Percentiles rank a stretch among this genome's conserved stretches.
Evolutionary conservation across 2,888 invertebrate species (phyloP).

Genomic region (Trissonchulus latispiculum): DNA sequence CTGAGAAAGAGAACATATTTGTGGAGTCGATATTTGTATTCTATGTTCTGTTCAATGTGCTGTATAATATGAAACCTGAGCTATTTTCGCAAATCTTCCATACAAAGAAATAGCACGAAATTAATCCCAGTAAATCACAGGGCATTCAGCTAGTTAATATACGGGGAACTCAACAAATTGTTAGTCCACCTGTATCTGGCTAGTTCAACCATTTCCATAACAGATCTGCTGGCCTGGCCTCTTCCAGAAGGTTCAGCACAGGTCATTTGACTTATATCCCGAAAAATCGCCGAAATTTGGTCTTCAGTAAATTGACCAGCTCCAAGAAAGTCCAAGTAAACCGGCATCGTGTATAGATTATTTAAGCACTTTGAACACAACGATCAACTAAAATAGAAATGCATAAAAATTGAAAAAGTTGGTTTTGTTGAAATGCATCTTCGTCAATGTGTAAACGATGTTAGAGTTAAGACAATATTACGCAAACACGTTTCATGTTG

Average conservation of each 20-base stretch:
- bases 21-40: too few species aligned
- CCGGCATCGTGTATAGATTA: too few species aligned
- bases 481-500: too few species aligned
- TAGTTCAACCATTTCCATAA: conserved; percentile 73
- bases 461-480: too few species aligned
- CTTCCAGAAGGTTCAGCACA: conserved; percentile 64
- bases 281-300: neutral
- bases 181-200: conserved; percentile 59
- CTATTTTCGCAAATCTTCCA: neutral
- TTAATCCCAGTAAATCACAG: too few species aligned
- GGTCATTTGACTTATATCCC: neutral
- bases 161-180: neutral
- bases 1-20: neutral
- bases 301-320: neutral
- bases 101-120: conserved; percentile 16
- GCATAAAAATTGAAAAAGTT: too few species aligned
- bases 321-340: neutral
- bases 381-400: too few species aligned
- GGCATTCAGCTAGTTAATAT: too few species aligned
- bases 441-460: too few species aligned
- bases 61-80: neutral
- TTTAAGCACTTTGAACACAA: too few species aligned
- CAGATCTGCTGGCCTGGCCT: conserved; percentile 61
- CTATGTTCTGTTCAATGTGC: too few species aligned
- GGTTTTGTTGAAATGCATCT: too few species aligned